Base-by-base conservation (phyloP, 2,113 vertebrate genomes). In the Poeciliopsis occidentalis region DNA sequence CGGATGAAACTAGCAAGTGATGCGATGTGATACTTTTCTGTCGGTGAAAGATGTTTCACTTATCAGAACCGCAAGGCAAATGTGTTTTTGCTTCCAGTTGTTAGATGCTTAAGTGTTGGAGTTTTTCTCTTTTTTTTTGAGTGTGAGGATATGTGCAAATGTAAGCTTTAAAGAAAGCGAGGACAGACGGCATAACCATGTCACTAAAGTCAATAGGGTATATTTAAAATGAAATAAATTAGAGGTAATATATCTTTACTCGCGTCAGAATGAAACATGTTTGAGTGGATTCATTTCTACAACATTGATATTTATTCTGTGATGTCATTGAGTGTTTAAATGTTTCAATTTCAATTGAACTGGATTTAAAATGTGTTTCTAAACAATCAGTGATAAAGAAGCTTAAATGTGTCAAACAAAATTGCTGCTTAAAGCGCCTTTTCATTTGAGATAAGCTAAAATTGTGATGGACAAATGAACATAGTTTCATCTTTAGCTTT, bases 11-110 rank as follows among this genome's bases (percentile, higher is more conserved):
- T 32, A 73, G 54, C 44, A 57, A 13, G 54, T 37, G 12, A 60
- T 67, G 64, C 69, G n/a, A 76, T 67, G 44, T 75, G 34, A 74
- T 81, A 24, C 26, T 27, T 76, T 26, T 57, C 27, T 78, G 44
- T 72, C 37, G 4, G 39, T 77, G 30, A 60, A 47, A 29, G n/a
- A 47, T 41, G 24, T 34, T 26, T 0, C 29, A 64, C 37, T 0
- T 8, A n/a, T 37, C 60, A 31, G 27, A 44, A n/a, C 41, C 32
- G 26, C 10, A 39, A 27, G 6, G n/a, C 34, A 4, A 12, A 12
- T 32, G 12, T 31, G n/a, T 54, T n/a, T 37, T 26, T 27, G 32
- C 71, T 64, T 29, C 60, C n/a, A 39, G 8, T 64, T 41, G 30
- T 15, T n/a, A 12, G 17, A 0, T 44, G 12, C 44, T 60, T 13